These are phyloP conservation scores for Drosophila ficusphila DNA, from an alignment of 1,140 invertebrate genomes.

Conservation along the genomic window DNA sequence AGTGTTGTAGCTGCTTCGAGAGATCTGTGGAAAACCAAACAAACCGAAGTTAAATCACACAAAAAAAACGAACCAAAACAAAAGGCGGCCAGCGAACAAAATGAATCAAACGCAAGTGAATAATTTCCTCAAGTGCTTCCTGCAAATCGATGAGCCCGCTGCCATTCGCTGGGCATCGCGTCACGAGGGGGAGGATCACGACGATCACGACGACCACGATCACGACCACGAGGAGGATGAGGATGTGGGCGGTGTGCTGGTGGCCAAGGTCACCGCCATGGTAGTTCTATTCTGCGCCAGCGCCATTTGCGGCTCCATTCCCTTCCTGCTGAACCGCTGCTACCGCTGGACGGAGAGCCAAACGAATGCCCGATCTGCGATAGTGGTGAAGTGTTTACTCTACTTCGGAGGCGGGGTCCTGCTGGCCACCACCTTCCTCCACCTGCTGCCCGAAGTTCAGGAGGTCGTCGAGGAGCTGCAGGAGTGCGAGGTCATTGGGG, in stretches of 20 bases:
- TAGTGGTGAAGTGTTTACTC: conserved; percentile 87
- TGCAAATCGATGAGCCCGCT: conserved; percentile 77
- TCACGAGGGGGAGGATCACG: conserved; percentile 74
- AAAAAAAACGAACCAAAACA: conserved; percentile 22
- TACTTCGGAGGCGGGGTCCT: conserved; percentile 96
- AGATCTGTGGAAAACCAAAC: conserved; percentile 32
- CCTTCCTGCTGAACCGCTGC: conserved; percentile 88
- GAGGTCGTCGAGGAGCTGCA: conserved; percentile 88
- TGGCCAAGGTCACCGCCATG: conserved; percentile 90
- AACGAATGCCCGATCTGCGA: conserved; percentile 85
- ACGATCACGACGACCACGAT: conserved; percentile 69
- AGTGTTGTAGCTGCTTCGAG: conserved; percentile 28
- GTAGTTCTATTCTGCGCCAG: conserved; percentile 88
- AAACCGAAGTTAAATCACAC: conserved; percentile 17
- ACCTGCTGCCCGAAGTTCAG: conserved; percentile 94
- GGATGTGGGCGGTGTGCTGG: conserved; percentile 83
- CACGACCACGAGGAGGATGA: conserved; percentile 68
- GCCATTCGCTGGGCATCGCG: conserved; percentile 47
- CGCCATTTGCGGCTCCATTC: conserved; percentile 88
- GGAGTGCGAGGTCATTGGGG: conserved; percentile 84
- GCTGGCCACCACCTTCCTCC: conserved; percentile 94
- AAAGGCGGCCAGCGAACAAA: conserved; percentile 44
- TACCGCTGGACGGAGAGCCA: conserved; percentile 86
- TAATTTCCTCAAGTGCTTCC: conserved; percentile 79
- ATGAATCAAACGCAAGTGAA: conserved; percentile 81